Conservation (phyloP, 2,888 invertebrate species). For the Agrotis ipsilon region DNA sequence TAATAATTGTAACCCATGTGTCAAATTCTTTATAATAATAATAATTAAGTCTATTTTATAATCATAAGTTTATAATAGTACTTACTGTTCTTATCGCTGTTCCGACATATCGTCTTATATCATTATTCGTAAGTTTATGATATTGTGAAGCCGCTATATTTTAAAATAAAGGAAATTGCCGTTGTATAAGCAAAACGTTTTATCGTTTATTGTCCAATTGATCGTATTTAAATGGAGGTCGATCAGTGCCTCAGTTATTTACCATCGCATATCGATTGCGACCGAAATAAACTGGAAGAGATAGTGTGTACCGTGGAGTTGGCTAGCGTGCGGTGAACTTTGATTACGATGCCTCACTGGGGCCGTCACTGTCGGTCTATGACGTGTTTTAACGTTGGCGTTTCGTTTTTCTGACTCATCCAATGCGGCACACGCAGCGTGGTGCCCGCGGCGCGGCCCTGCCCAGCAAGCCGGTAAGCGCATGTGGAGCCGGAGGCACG, state of each 20-base stretch:
- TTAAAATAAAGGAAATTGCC: slow-evolving; percentile 91
- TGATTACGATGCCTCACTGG: slow-evolving; percentile 69
- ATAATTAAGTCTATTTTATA: slow-evolving; percentile 81
- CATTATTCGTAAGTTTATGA: slow-evolving; percentile 86
- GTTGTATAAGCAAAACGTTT: slow-evolving; percentile 90
- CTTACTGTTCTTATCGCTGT: slow-evolving; percentile 90
- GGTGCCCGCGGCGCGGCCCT: slow-evolving; percentile 81
- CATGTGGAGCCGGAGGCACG: slow-evolving; percentile 67
- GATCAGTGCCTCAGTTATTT: slow-evolving; percentile 83
- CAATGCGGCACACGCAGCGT: slow-evolving; percentile 85
- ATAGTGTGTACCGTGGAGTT: slow-evolving; percentile 88
- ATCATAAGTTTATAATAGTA: slow-evolving; percentile 81
- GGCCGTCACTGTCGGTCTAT: slow-evolving; percentile 65
- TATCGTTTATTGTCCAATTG: slow-evolving; percentile 89
- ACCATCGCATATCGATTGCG: slow-evolving; percentile 87
- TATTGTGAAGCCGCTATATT: slow-evolving; percentile 91
- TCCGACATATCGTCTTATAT: slow-evolving; percentile 90
- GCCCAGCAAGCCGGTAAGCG: slow-evolving; percentile 82
- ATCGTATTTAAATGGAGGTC: slow-evolving; percentile 83
- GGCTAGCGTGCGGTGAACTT: slow-evolving; percentile 84
- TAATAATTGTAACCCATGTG: slow-evolving; percentile 85
- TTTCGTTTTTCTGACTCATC: slow-evolving; percentile 89
- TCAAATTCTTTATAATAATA: slow-evolving; percentile 83
- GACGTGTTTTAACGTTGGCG: slow-evolving; percentile 78
- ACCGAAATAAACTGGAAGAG: slow-evolving; percentile 89